Evolutionary conservation across 2,888 invertebrate species (phyloP).

Genomic region (Thumatha senex): DNA sequence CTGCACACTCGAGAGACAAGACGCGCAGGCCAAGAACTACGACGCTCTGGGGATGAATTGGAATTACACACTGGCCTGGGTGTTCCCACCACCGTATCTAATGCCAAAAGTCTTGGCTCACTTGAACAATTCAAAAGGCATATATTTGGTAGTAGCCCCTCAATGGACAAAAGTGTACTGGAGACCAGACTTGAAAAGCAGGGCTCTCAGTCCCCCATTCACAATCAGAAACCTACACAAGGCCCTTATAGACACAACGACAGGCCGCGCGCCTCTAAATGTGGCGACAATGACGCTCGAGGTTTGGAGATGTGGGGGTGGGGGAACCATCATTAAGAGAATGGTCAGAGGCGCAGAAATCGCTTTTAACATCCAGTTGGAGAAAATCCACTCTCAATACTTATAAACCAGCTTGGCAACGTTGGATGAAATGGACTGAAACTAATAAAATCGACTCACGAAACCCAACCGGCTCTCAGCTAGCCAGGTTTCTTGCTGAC

Average conservation of each 20-base stretch:
- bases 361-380: constrained; percentile 1
- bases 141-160: background rate
- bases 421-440: background rate
- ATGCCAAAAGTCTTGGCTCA: background rate
- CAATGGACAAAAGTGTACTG: background rate
- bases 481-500: background rate
- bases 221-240: background rate
- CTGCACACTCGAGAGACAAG: constrained; percentile 17
- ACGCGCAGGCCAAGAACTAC: constrained; percentile 19
- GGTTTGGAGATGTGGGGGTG: constrained; percentile 31
- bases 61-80: constrained; percentile 10
- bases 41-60: constrained; percentile 7
- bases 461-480: constrained; percentile 13
- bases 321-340: constrained; percentile 9
- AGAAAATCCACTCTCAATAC: constrained; percentile 3
- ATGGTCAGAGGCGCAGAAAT: constrained; percentile 1
- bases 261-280: background rate
- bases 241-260: constrained; percentile 3
- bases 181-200: background rate
- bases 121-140: background rate
- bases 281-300: constrained; percentile 4
- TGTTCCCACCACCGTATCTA: background rate
- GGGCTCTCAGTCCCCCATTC: background rate
- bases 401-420: constrained; percentile 3
- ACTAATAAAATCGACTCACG: constrained; percentile 4